phyloP scores from a whole-genome alignment of 2,797 vertebrate genomes.

The Lates japonicus region DNA sequence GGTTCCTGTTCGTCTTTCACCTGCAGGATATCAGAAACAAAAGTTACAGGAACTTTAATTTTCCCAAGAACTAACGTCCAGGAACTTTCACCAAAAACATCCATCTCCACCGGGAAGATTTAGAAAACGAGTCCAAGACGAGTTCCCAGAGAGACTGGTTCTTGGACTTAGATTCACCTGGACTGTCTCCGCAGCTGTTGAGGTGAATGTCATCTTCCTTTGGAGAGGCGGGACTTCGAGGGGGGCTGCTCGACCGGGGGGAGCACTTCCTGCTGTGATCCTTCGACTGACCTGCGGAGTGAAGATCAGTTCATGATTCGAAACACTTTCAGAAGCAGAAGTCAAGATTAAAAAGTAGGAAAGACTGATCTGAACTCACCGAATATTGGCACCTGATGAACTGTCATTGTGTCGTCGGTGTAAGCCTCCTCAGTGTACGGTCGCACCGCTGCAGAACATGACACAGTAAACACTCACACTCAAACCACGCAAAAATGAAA shows the following conservation, averaged over 20 bases:
- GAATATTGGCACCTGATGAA: slow-evolving; percentile 91
- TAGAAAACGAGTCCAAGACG: too few species aligned
- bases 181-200: rapidly evolving
- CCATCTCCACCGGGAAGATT: too few species aligned
- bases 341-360: neutral
- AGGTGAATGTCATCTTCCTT: slow-evolving; percentile 3
- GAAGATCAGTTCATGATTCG: neutral
- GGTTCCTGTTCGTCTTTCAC: neutral
- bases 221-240: slow-evolving; percentile 37
- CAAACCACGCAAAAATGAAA: neutral
- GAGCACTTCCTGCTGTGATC: rapidly evolving
- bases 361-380: slow-evolving; percentile 83
- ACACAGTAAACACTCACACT: slow-evolving; percentile 8
- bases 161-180: slow-evolving; percentile 64
- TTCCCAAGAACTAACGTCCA: too few species aligned
- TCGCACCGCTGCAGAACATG: slow-evolving; percentile 85
- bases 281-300: slow-evolving; percentile 49
- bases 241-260: slow-evolving; percentile 66
- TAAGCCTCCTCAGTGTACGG: slow-evolving; percentile 87
- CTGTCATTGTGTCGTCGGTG: slow-evolving; percentile 92
- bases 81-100: too few species aligned
- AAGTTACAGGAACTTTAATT: too few species aligned
- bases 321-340: neutral
- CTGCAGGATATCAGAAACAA: slow-evolving; percentile 38
- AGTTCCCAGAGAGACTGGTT: too few species aligned